Evolutionary conservation across 2,888 invertebrate species (phyloP).

Genomic region (Sphaerophoria taeniata): DNA sequence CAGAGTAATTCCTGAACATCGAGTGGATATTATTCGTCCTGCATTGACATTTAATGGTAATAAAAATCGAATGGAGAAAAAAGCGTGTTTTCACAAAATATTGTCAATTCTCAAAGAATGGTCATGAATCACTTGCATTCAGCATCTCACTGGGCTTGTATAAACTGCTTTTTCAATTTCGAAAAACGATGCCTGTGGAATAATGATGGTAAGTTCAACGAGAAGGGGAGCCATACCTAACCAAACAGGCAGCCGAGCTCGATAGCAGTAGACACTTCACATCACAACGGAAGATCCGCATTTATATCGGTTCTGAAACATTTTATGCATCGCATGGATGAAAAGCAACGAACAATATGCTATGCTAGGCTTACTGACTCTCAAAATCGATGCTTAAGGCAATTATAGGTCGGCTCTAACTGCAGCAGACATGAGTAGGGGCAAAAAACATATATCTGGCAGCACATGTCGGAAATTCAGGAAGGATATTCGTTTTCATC

Average conservation of each 20-base stretch:
- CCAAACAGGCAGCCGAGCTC: too few relatives aligned
- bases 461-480: conserved; percentile 18
- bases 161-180: conserved; percentile 29
- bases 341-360: not conserved
- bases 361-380: conserved; percentile 21
- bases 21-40: conserved; percentile 42
- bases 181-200: conserved; percentile 40
- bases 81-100: not conserved
- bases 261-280: not conserved
- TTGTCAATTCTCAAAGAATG: conserved; percentile 9
- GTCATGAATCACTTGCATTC: not conserved
- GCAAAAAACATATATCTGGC: too few relatives aligned
- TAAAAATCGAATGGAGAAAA: not conserved
- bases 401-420: too few relatives aligned
- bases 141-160: too few relatives aligned
- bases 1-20: conserved; percentile 49
- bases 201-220: conserved; percentile 31
- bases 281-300: not conserved
- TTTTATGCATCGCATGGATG: conserved; percentile 27
- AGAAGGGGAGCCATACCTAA: not conserved
- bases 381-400: conserved; percentile 14
- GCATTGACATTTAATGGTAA: conserved; percentile 47
- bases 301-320: too few relatives aligned
- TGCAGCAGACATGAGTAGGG: not conserved
- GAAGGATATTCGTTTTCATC: conserved; percentile 36